phyloP scores from a whole-genome alignment of 1,140 invertebrate species.

The Drosophila sucinea region DNA sequence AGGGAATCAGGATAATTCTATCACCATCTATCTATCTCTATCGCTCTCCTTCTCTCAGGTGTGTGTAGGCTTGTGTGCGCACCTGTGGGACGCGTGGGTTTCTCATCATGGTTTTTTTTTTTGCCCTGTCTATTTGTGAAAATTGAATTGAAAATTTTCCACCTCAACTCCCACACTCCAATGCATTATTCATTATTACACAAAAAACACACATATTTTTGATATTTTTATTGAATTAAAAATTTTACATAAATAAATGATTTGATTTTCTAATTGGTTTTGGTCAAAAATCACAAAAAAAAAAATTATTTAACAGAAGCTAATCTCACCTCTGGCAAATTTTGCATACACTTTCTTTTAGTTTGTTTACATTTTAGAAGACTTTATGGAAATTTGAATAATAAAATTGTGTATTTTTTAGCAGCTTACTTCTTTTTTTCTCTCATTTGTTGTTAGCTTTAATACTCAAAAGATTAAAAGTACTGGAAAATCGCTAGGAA shows the following conservation, averaged over 20 bases:
- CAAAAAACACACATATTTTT: not conserved
- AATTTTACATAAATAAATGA: conserved; percentile 27
- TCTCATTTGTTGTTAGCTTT: not conserved
- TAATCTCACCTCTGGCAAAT: not conserved
- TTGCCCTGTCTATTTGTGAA: not conserved
- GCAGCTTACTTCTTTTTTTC: not conserved
- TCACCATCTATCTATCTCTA: not conserved
- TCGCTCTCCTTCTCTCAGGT: not conserved
- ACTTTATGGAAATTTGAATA: too few relatives aligned
- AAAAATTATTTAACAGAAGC: conserved; percentile 19
- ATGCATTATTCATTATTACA: conserved; percentile 3
- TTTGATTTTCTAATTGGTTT: conserved; percentile 46
- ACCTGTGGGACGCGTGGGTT: not conserved
- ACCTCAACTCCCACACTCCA: not conserved
- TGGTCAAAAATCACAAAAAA: conserved; percentile 6
- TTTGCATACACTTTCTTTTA: not conserved
- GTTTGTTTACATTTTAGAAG: not conserved
- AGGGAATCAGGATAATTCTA: conserved; percentile 7
- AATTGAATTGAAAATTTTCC: conserved; percentile 1
- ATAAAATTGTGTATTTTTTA: not conserved
- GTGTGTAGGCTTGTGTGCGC: not conserved
- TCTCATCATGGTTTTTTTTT: not conserved
- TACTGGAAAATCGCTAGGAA: too few relatives aligned
- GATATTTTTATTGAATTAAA: conserved; percentile 4
- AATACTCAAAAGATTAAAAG: too few relatives aligned